Base-by-base conservation (phyloP, 2,113 vertebrate genomes). In the Gymnarchus niloticus region DNA sequence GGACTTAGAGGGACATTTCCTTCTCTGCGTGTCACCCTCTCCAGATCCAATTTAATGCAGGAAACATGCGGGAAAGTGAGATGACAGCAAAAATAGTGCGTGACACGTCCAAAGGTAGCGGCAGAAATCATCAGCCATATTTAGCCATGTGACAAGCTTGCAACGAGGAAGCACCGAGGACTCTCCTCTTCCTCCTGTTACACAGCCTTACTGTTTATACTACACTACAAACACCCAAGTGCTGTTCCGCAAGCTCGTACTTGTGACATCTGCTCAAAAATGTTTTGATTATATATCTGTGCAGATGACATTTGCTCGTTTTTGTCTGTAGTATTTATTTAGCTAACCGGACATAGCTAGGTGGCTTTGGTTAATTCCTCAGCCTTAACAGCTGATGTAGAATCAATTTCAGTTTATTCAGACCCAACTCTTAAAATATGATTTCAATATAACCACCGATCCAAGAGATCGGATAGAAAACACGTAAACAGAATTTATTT, bases 101-200 rank as follows among this genome's bases (percentile, higher is more conserved):
- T n/a, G 83, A 87, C 83, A 25, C 6, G 57, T 82, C 37, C 82
- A 51, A 86, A 49, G 41, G 3, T 10, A 3, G 52, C 86, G 57
- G 33, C 14, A 73, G n/a, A 76, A 33, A 52, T 54, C 52, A 21
- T 1, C 82, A 28, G 56, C 88, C 87, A 48, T 84, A 73, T 86
- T 85, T 23, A 86, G 80, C 82, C 90, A 85, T 86, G 91, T 92
- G 90, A 90, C 90, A 48, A 44, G 14, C 84, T 77, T 23, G 51
- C 49, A 23, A 84, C 56, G 52, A 87, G 86, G 83, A 84, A 84
- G 86, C 81, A 81, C 78, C 54, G 19, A 73, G 65, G 10, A 14
- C 9, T 25, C 73, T 46, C 1, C 37, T 37, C 28, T 73, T 54
- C 78, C 4, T 46, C 17, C 41, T 21, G n/a, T n/a, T n/a, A n/a